A percentile compares a stretch with the other conserved stretches of the same genome.
Conservation (phyloP, 92 coral and sea anemone genomes). For the Umimayanthus kanabou region DNA sequence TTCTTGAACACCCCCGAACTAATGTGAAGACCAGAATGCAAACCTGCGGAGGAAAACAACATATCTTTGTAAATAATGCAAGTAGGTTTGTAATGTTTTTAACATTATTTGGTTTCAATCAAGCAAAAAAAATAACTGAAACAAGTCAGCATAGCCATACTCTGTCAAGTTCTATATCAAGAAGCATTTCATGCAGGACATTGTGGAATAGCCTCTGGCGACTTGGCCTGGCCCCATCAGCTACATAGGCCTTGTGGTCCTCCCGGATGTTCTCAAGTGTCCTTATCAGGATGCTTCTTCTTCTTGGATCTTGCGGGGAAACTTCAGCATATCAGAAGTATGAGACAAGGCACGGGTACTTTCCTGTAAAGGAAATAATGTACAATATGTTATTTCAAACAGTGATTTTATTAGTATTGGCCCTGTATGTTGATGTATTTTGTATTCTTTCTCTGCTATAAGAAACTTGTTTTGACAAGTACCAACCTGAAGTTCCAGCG, state of each 20-base stretch:
- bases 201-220: slow-evolving; percentile 2
- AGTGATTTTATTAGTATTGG: background rate
- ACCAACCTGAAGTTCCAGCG: slow-evolving; percentile 20
- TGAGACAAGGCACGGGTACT: slow-evolving; percentile 9
- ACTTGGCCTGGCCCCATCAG: slow-evolving; percentile 26
- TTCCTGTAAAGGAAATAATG: too few relatives aligned
- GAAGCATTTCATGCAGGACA: too few relatives aligned
- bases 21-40: slow-evolving; percentile 49
- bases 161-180: slow-evolving; percentile 23
- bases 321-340: slow-evolving; percentile 2
- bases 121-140: background rate
- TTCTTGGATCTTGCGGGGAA: slow-evolving; percentile 29
- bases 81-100: background rate
- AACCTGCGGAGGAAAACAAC: slow-evolving; percentile 14
- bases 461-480: slow-evolving; percentile 6
- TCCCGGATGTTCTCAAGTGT: background rate
- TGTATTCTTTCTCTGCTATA: background rate
- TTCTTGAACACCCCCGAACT: slow-evolving; percentile 42
- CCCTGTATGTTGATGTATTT: background rate
- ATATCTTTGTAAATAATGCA: background rate
- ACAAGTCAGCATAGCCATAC: slow-evolving; percentile 2
- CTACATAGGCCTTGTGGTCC: too few relatives aligned
- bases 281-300: background rate
- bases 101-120: background rate
- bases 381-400: background rate